Evolutionary conservation across 2,113 vertebrate genomes (phyloP).

Genomic region (Sula dactylatra): DNA sequence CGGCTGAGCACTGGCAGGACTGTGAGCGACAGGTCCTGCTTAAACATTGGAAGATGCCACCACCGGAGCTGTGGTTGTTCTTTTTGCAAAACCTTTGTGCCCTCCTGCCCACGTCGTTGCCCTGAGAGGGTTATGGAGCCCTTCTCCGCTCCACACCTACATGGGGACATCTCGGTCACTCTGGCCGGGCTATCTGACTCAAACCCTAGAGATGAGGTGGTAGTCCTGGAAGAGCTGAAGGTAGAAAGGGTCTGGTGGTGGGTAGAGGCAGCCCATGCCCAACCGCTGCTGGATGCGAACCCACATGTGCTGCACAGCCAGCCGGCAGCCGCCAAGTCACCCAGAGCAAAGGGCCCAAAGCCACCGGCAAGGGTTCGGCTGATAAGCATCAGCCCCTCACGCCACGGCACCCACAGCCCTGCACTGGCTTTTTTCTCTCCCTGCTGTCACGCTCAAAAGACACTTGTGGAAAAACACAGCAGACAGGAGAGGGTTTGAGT

Average conservation of each 20-base stretch:
- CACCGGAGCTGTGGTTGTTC: background rate
- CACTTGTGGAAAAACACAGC: slow-evolving; percentile 39
- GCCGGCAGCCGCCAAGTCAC: background rate
- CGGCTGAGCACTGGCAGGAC: background rate
- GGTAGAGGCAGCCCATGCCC: background rate
- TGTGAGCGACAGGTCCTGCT: accelerated
- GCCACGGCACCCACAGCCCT: accelerated
- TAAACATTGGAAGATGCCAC: background rate
- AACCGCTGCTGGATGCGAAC: background rate
- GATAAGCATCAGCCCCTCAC: background rate
- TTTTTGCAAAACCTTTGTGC: background rate
- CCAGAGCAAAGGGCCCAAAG: background rate
- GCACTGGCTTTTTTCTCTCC: background rate
- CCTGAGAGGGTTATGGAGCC: background rate
- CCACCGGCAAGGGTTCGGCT: background rate
- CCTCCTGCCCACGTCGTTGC: background rate
- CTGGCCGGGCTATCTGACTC: accelerated
- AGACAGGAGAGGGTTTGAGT: background rate
- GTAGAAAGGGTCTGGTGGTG: background rate
- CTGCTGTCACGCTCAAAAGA: background rate
- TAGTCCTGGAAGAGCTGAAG: background rate
- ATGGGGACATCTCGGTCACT: background rate
- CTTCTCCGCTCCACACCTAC: background rate
- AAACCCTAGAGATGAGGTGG: background rate
- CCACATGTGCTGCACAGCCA: background rate